These are phyloP conservation scores for Malacoraja senta DNA, from an alignment of 2,797 vertebrate genomes.

Conservation along the genomic window DNA sequence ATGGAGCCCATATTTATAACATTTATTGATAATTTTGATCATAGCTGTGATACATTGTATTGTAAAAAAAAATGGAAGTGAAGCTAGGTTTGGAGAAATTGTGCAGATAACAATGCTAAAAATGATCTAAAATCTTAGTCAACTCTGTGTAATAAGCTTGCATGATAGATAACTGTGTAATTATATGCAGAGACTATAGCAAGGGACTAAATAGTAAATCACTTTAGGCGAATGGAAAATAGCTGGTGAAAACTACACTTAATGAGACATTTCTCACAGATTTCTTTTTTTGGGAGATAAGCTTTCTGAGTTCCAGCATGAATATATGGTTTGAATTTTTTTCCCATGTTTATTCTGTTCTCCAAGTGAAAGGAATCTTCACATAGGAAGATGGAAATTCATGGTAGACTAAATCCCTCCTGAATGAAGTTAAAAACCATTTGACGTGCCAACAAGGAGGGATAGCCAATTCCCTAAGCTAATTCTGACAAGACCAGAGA, in stretches of 20 bases:
- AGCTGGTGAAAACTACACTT: background rate
- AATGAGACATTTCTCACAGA: background rate
- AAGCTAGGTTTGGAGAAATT: background rate
- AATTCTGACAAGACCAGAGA: background rate
- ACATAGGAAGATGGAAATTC: background rate
- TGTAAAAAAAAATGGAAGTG: background rate
- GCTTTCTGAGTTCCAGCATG: background rate
- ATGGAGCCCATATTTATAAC: background rate
- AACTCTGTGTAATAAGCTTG: background rate
- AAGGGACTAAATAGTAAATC: background rate
- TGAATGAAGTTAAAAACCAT: no score
- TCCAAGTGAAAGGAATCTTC: background rate
- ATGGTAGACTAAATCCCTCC: background rate
- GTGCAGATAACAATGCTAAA: background rate
- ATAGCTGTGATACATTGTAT: background rate
- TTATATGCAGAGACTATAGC: background rate
- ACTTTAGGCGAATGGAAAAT: background rate
- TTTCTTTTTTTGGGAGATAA: background rate
- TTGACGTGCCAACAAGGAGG: background rate
- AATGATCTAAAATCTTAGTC: background rate
- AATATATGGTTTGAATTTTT: background rate
- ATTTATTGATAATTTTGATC: background rate
- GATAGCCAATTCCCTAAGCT: background rate
- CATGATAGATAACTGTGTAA: background rate
- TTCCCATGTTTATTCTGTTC: background rate